Evolutionary conservation across 2,888 invertebrate genomes (phyloP).

Genomic region (Psylliodes chrysocephalus): DNA sequence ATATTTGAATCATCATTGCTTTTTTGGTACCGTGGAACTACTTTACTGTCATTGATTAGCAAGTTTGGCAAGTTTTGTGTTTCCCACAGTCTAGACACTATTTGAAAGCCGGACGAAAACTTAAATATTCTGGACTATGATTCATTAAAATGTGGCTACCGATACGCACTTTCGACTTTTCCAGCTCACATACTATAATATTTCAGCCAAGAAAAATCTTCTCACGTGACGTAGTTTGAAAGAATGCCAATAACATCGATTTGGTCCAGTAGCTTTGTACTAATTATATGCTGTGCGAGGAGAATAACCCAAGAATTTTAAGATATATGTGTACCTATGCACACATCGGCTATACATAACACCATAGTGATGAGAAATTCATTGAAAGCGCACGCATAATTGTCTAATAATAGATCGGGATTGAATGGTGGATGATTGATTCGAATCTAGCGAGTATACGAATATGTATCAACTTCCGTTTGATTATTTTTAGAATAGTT

Average conservation of each 20-base stretch:
- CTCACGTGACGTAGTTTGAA: slow-evolving; percentile 7
- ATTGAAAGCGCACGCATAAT: not conserved
- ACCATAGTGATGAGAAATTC: not conserved
- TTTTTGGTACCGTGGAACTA: too few relatives aligned
- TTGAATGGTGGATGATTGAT: slow-evolving; percentile 1
- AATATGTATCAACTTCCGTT: slow-evolving; percentile 3
- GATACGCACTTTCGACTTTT: not conserved
- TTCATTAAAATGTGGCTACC: too few relatives aligned
- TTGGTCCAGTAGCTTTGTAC: slow-evolving; percentile 1
- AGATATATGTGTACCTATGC: not conserved
- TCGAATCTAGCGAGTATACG: not conserved
- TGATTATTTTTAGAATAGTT: too few relatives aligned
- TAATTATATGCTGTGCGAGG: slow-evolving; percentile 6
- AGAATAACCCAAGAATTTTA: slow-evolving; percentile 9
- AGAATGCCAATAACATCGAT: slow-evolving; percentile 18
- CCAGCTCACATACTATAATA: too few relatives aligned
- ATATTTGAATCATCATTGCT: too few relatives aligned
- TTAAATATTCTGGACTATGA: too few relatives aligned
- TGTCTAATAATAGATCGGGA: not conserved
- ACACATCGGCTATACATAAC: not conserved
- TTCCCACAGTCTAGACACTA: too few relatives aligned
- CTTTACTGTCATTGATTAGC: too few relatives aligned
- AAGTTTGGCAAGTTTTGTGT: too few relatives aligned
- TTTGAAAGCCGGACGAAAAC: too few relatives aligned
- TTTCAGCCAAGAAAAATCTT: not conserved